Evolutionary conservation across 1,140 invertebrate genomes (phyloP).

Genomic region (Penaeus vannamei): DNA sequence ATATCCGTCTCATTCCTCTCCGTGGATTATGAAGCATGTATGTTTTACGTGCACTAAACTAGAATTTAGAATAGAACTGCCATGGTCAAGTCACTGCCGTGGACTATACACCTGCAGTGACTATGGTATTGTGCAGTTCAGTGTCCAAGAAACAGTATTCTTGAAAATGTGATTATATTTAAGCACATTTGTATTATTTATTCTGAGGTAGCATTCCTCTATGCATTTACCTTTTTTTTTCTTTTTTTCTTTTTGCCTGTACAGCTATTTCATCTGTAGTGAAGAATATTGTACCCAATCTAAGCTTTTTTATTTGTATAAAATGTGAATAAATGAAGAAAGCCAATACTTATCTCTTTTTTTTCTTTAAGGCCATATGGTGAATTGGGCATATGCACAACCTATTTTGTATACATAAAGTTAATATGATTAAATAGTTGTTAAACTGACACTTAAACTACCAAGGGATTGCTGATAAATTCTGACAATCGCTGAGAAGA

Average conservation of each 20-base stretch:
- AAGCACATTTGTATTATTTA: constrained; percentile 54
- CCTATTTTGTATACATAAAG: too few species aligned
- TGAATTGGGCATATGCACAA: too few species aligned
- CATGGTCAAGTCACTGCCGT: constrained; percentile 63
- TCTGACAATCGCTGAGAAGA: too few species aligned
- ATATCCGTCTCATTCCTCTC: not conserved
- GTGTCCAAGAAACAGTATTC: constrained; percentile 62
- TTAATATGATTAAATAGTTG: too few species aligned
- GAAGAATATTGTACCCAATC: constrained; percentile 43
- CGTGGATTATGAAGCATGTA: not conserved
- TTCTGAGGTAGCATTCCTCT: constrained; percentile 40
- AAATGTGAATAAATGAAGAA: constrained; percentile 64
- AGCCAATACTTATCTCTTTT: not conserved
- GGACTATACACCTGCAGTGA: constrained; percentile 39
- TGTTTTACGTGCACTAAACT: not conserved
- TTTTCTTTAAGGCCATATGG: not conserved
- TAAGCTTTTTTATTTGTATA: constrained; percentile 53
- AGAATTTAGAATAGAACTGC: constrained; percentile 51
- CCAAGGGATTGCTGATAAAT: too few species aligned
- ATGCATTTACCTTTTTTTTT: not conserved
- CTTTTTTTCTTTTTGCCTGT: not conserved
- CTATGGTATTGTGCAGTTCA: constrained; percentile 63
- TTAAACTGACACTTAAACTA: too few species aligned
- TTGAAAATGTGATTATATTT: constrained; percentile 57
- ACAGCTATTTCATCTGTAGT: constrained; percentile 44